Evolutionary conservation across 2,888 invertebrate species (phyloP).

Genomic region (Ennomos quercinarius): DNA sequence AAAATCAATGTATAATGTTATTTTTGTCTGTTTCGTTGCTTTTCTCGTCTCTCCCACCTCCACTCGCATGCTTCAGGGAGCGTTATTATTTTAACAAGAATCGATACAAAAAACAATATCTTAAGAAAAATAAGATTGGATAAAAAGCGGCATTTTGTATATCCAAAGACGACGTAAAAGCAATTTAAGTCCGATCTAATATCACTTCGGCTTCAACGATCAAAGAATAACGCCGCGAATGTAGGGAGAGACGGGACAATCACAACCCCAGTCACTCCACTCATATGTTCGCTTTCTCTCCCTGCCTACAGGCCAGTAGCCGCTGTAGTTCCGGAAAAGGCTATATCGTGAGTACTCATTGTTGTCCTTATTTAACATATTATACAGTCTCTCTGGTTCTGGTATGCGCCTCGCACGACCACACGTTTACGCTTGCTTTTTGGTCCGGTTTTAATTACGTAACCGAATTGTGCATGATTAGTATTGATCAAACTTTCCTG

Average conservation of each 20-base stretch:
- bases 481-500: conserved; percentile 30
- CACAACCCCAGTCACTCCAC: conserved; percentile 78
- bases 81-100: conserved; percentile 16
- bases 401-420: conserved; percentile 53
- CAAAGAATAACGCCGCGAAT: conserved; percentile 41
- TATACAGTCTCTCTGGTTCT: conserved; percentile 56
- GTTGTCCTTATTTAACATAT: conserved; percentile 70
- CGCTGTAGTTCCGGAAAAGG: conserved; percentile 97
- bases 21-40: conserved; percentile 63
- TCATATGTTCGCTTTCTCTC: conserved; percentile 85
- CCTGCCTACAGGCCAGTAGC: conserved; percentile 93
- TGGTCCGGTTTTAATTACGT: conserved; percentile 43
- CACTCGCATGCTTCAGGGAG: conserved; percentile 13
- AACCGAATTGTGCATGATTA: conserved; percentile 42
- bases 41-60: conserved; percentile 61
- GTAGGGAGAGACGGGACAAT: conserved; percentile 71
- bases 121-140: conserved; percentile 7
- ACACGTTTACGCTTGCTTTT: conserved; percentile 48
- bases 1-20: conserved; percentile 28
- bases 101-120: background rate
- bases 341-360: conserved; percentile 94
- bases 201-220: conserved; percentile 34
- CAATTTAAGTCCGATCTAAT: conserved; percentile 37
- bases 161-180: conserved; percentile 27
- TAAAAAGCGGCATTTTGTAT: conserved; percentile 24